Evolutionary conservation across 2,888 invertebrate genomes (phyloP).

Genomic region (Cepaea hortensis): DNA sequence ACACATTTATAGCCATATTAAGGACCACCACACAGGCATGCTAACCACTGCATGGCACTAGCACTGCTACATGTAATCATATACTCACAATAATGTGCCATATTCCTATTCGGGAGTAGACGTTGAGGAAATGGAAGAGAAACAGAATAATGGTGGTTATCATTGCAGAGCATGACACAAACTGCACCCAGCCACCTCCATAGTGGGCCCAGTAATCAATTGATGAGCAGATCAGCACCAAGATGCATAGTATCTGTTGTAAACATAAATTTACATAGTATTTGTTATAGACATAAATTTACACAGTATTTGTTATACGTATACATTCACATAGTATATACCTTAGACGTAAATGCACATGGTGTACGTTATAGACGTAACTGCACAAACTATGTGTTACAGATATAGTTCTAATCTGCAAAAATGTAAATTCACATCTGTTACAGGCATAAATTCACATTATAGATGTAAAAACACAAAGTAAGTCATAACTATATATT

Average conservation of each 20-base stretch:
- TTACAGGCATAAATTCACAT: too few relatives aligned
- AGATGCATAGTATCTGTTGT: conserved; percentile 65
- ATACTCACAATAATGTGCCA: conserved; percentile 71
- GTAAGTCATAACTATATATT: too few relatives aligned
- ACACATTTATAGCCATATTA: too few relatives aligned
- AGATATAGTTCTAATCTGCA: too few relatives aligned
- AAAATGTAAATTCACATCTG: too few relatives aligned
- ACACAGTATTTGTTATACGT: conserved; percentile 60
- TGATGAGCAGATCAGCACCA: conserved; percentile 69
- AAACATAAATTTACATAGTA: conserved; percentile 45
- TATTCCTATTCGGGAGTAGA: conserved; percentile 67
- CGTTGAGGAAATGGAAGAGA: conserved; percentile 66
- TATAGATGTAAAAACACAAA: too few relatives aligned
- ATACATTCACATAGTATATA: conserved; percentile 59
- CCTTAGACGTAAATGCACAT: conserved; percentile 40
- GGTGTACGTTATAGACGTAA: too few relatives aligned
- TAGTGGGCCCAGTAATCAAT: conserved; percentile 56
- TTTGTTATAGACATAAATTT: conserved; percentile 57
- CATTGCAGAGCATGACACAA: conserved; percentile 69
- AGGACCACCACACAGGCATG: too few relatives aligned
- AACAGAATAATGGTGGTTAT: conserved; percentile 66
- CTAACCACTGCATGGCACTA: too few relatives aligned
- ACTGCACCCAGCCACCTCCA: conserved; percentile 73
- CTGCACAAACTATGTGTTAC: too few relatives aligned
- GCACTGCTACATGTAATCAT: background rate